These are phyloP conservation scores for Chitala chitala DNA, from an alignment of 2,113 vertebrate species.

Conservation along the genomic window DNA sequence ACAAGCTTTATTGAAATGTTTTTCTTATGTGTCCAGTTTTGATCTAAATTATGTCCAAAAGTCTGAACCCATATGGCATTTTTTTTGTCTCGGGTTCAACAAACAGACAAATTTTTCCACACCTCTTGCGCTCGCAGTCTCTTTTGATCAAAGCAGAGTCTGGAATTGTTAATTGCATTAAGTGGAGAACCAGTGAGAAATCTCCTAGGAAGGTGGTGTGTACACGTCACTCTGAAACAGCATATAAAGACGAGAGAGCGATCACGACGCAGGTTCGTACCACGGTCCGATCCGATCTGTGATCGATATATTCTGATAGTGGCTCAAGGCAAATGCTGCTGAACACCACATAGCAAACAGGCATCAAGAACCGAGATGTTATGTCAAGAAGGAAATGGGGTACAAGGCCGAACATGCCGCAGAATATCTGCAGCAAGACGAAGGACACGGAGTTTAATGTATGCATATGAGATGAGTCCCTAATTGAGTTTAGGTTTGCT, in stretches of 20 bases:
- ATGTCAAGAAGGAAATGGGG: neutral
- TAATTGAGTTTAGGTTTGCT: slow-evolving; percentile 5
- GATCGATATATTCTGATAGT: no score
- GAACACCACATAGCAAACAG: neutral
- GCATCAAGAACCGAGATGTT: neutral
- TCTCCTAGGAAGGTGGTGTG: neutral
- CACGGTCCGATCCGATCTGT: no score
- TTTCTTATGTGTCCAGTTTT: no score
- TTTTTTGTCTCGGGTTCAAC: neutral
- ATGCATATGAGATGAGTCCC: neutral
- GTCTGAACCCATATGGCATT: no score
- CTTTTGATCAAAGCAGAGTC: slow-evolving; percentile 6
- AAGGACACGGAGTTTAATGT: neutral
- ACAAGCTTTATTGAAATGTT: no score
- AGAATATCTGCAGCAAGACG: neutral
- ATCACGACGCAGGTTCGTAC: no score
- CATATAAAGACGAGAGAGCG: neutral
- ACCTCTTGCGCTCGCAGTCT: neutral
- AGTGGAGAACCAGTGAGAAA: neutral
- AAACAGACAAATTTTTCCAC: neutral
- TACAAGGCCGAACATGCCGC: neutral
- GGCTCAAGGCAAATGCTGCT: neutral
- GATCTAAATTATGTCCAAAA: no score
- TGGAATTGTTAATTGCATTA: slow-evolving; percentile 1
- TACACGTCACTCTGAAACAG: neutral